Percentiles rank a stretch among this genome's conserved stretches.
Evolutionary conservation across 2,888 invertebrate species (phyloP).

Genomic region (Napeogenes inachia): DNA sequence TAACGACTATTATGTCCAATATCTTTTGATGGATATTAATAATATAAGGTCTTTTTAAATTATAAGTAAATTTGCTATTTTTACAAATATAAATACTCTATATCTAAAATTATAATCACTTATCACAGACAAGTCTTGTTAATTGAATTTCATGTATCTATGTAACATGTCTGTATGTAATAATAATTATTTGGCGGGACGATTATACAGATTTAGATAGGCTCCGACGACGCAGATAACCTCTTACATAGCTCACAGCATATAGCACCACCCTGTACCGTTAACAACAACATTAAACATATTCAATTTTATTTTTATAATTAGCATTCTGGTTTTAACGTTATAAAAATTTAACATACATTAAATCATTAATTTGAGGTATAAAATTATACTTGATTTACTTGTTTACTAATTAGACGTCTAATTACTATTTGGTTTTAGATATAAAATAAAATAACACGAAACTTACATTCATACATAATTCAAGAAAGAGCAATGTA

Average conservation of each 20-base stretch:
- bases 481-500: slow-evolving; percentile 25
- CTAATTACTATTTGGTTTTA: slow-evolving; percentile 2
- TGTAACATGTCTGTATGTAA: slow-evolving; percentile 45
- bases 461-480: neutral
- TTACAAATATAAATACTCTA: too few relatives aligned
- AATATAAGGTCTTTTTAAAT: neutral
- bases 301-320: slow-evolving; percentile 9
- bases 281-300: slow-evolving; percentile 34
- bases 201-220: slow-evolving; percentile 77
- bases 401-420: slow-evolving; percentile 11
- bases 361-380: too few relatives aligned
- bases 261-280: slow-evolving; percentile 67
- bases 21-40: neutral
- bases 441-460: slow-evolving; percentile 8
- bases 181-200: slow-evolving; percentile 74
- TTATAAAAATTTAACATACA: slow-evolving; percentile 2
- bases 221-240: slow-evolving; percentile 68
- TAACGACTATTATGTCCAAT: neutral
- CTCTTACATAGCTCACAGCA: slow-evolving; percentile 76
- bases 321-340: neutral
- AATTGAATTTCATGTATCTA: slow-evolving; percentile 20
- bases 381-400: slow-evolving; percentile 4
- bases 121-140: slow-evolving; percentile 7
- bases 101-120: too few relatives aligned
- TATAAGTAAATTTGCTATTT: neutral